A percentile compares a stretch with the other conserved stretches of the same genome.
These are phyloP conservation scores for Lordiphosa mommai DNA, from an alignment of 1,140 invertebrate species.

Conservation along the genomic window DNA sequence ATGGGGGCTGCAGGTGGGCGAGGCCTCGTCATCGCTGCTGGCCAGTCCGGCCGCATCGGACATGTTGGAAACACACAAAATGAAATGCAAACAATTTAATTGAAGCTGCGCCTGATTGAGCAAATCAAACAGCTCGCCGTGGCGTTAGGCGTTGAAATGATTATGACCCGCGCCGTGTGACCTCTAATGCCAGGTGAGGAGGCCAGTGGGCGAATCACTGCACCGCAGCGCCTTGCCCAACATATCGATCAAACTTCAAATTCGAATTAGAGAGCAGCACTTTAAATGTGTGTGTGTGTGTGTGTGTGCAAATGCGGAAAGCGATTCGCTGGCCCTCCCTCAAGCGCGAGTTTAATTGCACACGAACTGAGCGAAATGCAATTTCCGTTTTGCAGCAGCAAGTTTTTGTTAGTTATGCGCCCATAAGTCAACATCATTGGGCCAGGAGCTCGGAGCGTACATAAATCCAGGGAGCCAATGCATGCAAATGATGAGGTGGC, in stretches of 20 bases:
- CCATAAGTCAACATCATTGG: constrained; percentile 52
- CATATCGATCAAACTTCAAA: constrained; percentile 79
- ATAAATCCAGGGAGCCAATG: constrained; percentile 4
- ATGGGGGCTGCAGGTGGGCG: constrained; percentile 7
- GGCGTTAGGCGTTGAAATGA: constrained; percentile 59
- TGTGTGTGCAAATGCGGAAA: too few species aligned
- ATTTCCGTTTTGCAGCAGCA: constrained; percentile 53
- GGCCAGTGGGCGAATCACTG: constrained; percentile 28
- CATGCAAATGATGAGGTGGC: constrained; percentile 34
- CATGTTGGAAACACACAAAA: constrained; percentile 8
- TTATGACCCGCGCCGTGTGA: constrained; percentile 44
- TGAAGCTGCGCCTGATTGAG: constrained; percentile 32
- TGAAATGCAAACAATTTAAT: constrained; percentile 28
- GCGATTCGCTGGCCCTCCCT: not conserved
- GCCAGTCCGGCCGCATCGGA: constrained; percentile 41
- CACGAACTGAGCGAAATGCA: constrained; percentile 60
- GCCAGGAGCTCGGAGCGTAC: not conserved
- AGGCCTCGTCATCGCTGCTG: constrained; percentile 58
- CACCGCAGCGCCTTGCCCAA: constrained; percentile 29
- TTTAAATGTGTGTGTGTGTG: constrained; percentile 64
- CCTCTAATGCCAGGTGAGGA: constrained; percentile 49
- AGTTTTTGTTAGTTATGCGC: constrained; percentile 24
- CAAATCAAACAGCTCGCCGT: constrained; percentile 52
- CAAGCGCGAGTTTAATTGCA: constrained; percentile 54
- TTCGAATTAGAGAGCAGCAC: constrained; percentile 42